Evolutionary conservation across 2,888 invertebrate species (phyloP), one percentile per base, ranked within the genome.

Genomic region (Mimumesa dahlbomi): DNA sequence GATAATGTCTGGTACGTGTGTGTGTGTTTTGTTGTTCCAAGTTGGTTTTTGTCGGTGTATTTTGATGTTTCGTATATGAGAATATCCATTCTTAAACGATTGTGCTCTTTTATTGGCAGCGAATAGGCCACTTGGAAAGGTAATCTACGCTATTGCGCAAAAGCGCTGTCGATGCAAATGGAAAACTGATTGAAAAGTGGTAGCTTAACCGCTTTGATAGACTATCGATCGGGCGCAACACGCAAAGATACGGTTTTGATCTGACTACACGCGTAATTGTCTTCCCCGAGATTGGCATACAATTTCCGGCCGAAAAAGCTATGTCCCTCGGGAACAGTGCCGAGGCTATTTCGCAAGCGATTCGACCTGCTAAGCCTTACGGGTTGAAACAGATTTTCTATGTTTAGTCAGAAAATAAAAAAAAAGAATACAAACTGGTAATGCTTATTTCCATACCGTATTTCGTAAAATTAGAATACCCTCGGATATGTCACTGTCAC

Each of bases 181-280:
- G 71, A 79, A 76, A 79, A 76, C 71, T 76, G 79, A 79, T 79
- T 79, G 79, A 79, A 79, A 74, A 82, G 72, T 73, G 73, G 77
- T 75, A 61, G 77, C 75, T 77, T 79, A 82, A 82, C 58, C 71
- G 73, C 66, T 81, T 71, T 73, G 68, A 75, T 80, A 56, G 74
- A 63, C 54, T 81, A 73, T 73, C 73, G 81, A 80, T 81, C 73
- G 72, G n/a, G 36, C 59, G 40, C 18, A 49, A 65, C 57, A 65
- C 54, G 69, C 69, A 74, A 79, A 67, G 79, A 72, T 71, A 79
- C 66, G 64, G 54, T 82, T 81, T 82, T 76, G 75, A 74, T 80
- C 77, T 73, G 70, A 69, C 77, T 77, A 70, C 31, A 36, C 68
- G 52, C 61, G 71, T 76, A 78, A 80, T 82, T 82, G 82, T 82